Evolutionary conservation across 2,113 vertebrate species (phyloP).

Genomic region (Ictidomys tridecemlineatus): DNA sequence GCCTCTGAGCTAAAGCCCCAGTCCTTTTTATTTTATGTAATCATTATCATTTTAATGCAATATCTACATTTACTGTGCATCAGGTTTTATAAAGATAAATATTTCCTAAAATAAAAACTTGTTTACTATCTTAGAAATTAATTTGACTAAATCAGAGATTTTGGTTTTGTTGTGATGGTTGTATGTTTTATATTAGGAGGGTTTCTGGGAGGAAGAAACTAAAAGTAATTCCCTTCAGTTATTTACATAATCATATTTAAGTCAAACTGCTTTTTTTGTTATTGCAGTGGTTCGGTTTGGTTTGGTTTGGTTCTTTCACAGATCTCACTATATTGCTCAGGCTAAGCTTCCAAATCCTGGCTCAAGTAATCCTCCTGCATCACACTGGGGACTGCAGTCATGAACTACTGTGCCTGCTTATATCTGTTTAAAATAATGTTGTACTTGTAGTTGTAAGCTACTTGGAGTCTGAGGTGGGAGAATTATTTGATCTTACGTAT

Average conservation of each 20-base stretch:
- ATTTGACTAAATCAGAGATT: background rate
- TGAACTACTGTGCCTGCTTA: background rate
- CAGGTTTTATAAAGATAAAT: background rate
- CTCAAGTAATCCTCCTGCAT: background rate
- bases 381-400: background rate
- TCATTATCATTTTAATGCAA: constrained; percentile 23
- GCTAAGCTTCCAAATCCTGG: background rate
- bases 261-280: background rate
- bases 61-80: constrained; percentile 16
- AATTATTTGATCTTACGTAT: background rate
- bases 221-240: background rate
- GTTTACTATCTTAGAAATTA: background rate
- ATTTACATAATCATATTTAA: background rate
- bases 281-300: background rate
- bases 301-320: background rate
- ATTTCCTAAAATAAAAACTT: constrained; percentile 23
- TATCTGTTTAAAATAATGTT: background rate
- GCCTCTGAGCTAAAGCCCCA: no score
- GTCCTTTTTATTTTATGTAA: background rate
- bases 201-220: background rate
- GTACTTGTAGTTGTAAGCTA: background rate
- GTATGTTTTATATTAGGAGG: background rate
- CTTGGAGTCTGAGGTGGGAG: background rate
- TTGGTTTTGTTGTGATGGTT: background rate
- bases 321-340: background rate